phyloP scores from a whole-genome alignment of 2,797 vertebrate genomes.

The Poecile montanus region DNA sequence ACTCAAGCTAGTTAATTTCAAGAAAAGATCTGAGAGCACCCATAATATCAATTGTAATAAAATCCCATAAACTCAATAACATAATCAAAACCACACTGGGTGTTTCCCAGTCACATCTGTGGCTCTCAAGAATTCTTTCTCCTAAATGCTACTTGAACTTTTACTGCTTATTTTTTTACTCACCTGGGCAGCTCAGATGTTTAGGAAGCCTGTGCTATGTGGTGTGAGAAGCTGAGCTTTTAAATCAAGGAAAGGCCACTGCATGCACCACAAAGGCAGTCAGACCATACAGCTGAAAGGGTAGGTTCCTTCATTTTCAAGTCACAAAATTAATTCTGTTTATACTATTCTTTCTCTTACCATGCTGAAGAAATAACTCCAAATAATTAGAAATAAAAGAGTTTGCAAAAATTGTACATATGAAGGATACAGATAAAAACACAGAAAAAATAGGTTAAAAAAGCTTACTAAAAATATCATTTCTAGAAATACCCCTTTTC shows the following conservation, averaged over 20 bases:
- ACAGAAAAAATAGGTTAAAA: not conserved
- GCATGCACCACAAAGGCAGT: not conserved
- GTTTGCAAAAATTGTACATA: not conserved
- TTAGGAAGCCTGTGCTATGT: rapidly evolving
- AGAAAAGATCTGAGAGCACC: not conserved
- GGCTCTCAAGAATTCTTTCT: not conserved
- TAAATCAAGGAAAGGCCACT: not conserved
- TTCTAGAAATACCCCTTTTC: not conserved
- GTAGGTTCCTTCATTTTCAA: not conserved
- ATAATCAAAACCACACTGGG: not conserved
- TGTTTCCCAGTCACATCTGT: not conserved
- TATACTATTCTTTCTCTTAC: not conserved
- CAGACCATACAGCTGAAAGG: not conserved
- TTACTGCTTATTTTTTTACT: not conserved
- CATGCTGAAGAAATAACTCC: not conserved
- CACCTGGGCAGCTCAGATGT: not conserved
- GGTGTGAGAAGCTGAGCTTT: not conserved
- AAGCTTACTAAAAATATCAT: not conserved
- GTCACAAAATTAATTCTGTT: not conserved
- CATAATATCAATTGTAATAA: not conserved
- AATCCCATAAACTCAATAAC: not conserved
- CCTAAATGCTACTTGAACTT: not conserved
- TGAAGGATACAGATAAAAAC: not conserved
- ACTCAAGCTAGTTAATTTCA: not conserved
- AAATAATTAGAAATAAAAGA: not conserved